Percentiles rank a stretch among this genome's conserved stretches.
Conservation (phyloP, 2,888 invertebrate species). For the Nymphalis c-album region DNA sequence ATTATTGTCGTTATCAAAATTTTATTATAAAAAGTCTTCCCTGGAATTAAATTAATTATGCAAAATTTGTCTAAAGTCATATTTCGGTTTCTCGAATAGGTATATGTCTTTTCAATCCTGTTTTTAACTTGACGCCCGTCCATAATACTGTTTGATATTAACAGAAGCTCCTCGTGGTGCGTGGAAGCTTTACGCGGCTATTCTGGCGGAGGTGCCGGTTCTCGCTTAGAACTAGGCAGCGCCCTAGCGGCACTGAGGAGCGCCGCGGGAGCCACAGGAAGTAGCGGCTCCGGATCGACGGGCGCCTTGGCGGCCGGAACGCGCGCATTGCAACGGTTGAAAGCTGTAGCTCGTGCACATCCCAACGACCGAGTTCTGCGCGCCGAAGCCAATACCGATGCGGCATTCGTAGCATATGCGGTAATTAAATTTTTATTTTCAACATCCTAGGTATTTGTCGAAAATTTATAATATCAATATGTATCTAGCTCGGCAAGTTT, state of each 20-base stretch:
- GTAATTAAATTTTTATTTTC: slow-evolving; percentile 42
- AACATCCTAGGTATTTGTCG: not conserved
- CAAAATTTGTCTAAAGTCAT: not conserved
- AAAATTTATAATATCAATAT: not conserved
- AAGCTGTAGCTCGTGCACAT: slow-evolving; percentile 71
- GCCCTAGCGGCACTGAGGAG: slow-evolving; percentile 90
- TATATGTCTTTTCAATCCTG: too few relatives aligned
- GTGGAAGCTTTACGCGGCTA: slow-evolving; percentile 96
- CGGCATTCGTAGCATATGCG: slow-evolving; percentile 74
- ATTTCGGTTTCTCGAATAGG: too few relatives aligned
- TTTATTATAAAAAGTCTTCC: not conserved
- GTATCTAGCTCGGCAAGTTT: slow-evolving; percentile 65
- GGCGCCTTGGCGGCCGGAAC: slow-evolving; percentile 47
- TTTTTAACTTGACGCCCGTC: not conserved
- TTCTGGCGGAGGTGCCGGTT: slow-evolving; percentile 89
- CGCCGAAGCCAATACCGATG: slow-evolving; percentile 73
- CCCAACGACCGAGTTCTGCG: slow-evolving; percentile 67
- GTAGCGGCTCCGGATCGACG: slow-evolving; percentile 39
- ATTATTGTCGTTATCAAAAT: not conserved
- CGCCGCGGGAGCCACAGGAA: slow-evolving; percentile 80
- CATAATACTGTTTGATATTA: slow-evolving; percentile 22
- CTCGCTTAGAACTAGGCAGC: slow-evolving; percentile 91
- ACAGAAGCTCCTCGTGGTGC: slow-evolving; percentile 87
- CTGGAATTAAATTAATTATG: not conserved
- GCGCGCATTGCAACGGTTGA: slow-evolving; percentile 63